phyloP scores from a whole-genome alignment of 2,888 invertebrate species.

The Lutraria lutraria region DNA sequence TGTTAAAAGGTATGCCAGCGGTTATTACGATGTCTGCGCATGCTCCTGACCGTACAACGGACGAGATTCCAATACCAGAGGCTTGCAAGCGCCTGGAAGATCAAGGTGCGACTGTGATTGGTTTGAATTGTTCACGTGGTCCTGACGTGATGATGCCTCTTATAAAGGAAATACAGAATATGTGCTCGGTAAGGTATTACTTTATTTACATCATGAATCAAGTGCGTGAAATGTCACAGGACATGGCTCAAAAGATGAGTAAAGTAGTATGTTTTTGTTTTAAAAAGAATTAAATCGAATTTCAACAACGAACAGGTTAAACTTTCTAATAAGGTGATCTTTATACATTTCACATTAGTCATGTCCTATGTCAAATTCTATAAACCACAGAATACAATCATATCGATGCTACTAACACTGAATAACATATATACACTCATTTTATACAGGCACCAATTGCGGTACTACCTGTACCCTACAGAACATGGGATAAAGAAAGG shows the following conservation, averaged over 20 bases:
- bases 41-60: constrained; percentile 73
- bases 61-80: constrained; percentile 79
- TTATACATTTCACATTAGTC: no score
- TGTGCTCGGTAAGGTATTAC: constrained; percentile 39
- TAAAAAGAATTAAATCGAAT: not conserved
- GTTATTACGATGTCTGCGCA: constrained; percentile 79
- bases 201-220: not conserved
- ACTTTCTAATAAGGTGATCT: no score
- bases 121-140: constrained; percentile 61
- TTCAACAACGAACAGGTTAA: no score
- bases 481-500: constrained; percentile 61
- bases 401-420: no score
- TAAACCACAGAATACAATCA: no score
- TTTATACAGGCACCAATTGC: constrained; percentile 68
- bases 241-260: no score
- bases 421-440: no score
- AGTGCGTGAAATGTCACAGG: no score
- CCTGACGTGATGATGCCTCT: constrained; percentile 55
- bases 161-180: constrained; percentile 50
- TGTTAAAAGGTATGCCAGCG: constrained; percentile 77
- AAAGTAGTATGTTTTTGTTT: not conserved
- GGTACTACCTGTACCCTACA: constrained; percentile 70
- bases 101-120: constrained; percentile 76
- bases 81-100: constrained; percentile 80
- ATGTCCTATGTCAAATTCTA: no score